Percentiles rank a stretch among this genome's conserved stretches.
These are phyloP conservation scores for Astur gentilis DNA, from an alignment of 2,113 vertebrate species.

Conservation along the genomic window DNA sequence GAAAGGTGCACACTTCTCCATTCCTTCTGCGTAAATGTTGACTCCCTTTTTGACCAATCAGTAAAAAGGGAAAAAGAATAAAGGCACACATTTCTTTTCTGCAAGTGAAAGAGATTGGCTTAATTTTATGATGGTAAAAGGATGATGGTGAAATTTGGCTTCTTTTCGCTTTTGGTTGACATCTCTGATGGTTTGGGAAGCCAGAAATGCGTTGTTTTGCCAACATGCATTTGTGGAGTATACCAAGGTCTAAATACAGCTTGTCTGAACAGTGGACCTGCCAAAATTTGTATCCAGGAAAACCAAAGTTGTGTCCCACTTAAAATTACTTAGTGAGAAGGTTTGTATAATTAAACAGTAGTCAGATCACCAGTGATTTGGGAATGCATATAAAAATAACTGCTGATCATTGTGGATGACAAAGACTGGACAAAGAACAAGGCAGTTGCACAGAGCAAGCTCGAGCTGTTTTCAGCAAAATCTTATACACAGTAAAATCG, in stretches of 20 bases:
- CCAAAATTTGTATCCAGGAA: not conserved
- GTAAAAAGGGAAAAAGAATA: not conserved
- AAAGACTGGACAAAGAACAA: not conserved
- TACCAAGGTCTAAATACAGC: rapidly evolving
- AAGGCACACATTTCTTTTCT: not conserved
- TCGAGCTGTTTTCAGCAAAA: not conserved
- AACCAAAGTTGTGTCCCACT: not conserved
- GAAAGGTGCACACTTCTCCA: not conserved
- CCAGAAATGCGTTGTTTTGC: not conserved
- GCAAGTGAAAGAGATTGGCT: not conserved
- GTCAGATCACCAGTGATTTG: not conserved
- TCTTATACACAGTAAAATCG: not conserved
- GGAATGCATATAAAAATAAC: not conserved
- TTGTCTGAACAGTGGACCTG: not conserved
- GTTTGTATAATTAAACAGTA: not conserved
- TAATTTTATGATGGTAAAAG: not conserved
- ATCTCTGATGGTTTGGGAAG: not conserved
- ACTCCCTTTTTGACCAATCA: not conserved
- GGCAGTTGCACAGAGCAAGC: not conserved
- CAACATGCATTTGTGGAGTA: not conserved
- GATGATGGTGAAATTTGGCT: not conserved
- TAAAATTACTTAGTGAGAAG: not conserved
- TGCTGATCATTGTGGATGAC: not conserved
- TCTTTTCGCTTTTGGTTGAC: not conserved
- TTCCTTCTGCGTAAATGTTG: not conserved